A percentile compares a stretch with the other conserved stretches of the same genome.
phyloP scores from a whole-genome alignment of 2,888 invertebrate species.

The Chironomus tentans region DNA sequence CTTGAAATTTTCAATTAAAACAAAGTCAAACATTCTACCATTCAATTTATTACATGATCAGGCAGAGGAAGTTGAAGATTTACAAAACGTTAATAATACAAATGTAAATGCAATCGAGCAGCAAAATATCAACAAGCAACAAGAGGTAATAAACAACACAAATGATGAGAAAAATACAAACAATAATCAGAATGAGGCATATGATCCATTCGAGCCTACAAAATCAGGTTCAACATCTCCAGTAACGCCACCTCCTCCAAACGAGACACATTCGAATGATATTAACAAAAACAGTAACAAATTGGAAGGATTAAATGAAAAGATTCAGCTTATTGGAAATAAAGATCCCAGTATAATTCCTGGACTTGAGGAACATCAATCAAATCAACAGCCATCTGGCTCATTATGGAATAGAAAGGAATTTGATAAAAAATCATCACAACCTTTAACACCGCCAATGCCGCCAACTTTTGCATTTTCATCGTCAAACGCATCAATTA shows the following conservation, averaged over 20 bases:
- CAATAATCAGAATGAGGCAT: conserved; percentile 50
- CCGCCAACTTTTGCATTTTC: conserved; percentile 50
- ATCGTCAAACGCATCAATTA: conserved; percentile 48
- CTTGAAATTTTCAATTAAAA: conserved; percentile 49
- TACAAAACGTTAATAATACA: background rate
- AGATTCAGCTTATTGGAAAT: background rate
- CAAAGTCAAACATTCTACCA: conserved; percentile 47
- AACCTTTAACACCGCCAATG: conserved; percentile 43
- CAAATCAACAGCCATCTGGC: background rate
- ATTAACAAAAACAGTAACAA: conserved; percentile 18
- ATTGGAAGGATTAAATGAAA: conserved; percentile 11
- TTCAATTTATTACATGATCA: conserved; percentile 56
- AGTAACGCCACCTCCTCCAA: conserved; percentile 31
- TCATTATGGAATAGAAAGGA: conserved; percentile 21
- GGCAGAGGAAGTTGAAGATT: conserved; percentile 45
- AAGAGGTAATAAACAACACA: background rate
- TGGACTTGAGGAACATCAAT: conserved; percentile 9
- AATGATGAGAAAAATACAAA: conserved; percentile 29
- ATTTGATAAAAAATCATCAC: conserved; percentile 37
- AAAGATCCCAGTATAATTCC: background rate
- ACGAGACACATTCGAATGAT: background rate
- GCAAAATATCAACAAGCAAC: background rate
- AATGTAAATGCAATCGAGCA: conserved; percentile 25
- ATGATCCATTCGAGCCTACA: conserved; percentile 87
- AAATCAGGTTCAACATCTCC: conserved; percentile 64